A percentile compares a stretch with the other conserved stretches of the same genome.
Evolutionary conservation across 2,888 invertebrate genomes (phyloP).

Genomic region (Ormyrus rosae): DNA sequence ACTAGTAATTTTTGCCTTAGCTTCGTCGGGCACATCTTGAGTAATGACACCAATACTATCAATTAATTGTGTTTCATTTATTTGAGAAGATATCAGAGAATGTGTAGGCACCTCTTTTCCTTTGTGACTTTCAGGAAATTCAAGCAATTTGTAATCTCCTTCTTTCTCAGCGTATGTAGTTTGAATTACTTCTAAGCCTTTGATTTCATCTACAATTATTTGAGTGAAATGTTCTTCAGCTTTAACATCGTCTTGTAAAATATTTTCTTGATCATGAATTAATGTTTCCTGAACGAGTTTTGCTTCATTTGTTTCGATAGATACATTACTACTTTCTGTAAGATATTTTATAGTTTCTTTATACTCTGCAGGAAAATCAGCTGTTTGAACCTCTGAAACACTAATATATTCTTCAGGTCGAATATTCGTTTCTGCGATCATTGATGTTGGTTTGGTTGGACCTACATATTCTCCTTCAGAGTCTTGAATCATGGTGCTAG

Average conservation of each 20-base stretch:
- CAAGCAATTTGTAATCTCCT: slow-evolving; percentile 77
- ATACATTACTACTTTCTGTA: slow-evolving; percentile 77
- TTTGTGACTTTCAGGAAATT: slow-evolving; percentile 78
- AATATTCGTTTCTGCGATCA: slow-evolving; percentile 79
- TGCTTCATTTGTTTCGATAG: slow-evolving; percentile 81
- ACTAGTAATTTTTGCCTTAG: slow-evolving; percentile 74
- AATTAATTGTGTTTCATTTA: slow-evolving; percentile 74
- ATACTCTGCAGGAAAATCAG: slow-evolving; percentile 78
- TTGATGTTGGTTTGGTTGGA: slow-evolving; percentile 77
- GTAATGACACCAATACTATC: slow-evolving; percentile 73
- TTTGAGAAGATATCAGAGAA: slow-evolving; percentile 78
- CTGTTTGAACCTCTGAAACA: slow-evolving; percentile 79
- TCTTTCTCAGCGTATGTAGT: slow-evolving; percentile 83
- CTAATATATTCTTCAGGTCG: slow-evolving; percentile 80
- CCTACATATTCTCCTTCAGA: slow-evolving; percentile 79
- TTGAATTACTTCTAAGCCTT: slow-evolving; percentile 81
- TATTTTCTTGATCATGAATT: slow-evolving; percentile 82
- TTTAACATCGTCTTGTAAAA: slow-evolving; percentile 69
- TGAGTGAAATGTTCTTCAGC: slow-evolving; percentile 75
- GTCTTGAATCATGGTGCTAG: slow-evolving; percentile 82
- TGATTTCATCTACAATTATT: slow-evolving; percentile 79
- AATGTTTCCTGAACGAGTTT: slow-evolving; percentile 80
- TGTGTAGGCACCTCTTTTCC: slow-evolving; percentile 77
- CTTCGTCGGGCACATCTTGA: slow-evolving; percentile 75
- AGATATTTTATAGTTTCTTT: slow-evolving; percentile 78